Base-by-base conservation (phyloP, 1,140 invertebrate species). In the Melanaphis sacchari region DNA sequence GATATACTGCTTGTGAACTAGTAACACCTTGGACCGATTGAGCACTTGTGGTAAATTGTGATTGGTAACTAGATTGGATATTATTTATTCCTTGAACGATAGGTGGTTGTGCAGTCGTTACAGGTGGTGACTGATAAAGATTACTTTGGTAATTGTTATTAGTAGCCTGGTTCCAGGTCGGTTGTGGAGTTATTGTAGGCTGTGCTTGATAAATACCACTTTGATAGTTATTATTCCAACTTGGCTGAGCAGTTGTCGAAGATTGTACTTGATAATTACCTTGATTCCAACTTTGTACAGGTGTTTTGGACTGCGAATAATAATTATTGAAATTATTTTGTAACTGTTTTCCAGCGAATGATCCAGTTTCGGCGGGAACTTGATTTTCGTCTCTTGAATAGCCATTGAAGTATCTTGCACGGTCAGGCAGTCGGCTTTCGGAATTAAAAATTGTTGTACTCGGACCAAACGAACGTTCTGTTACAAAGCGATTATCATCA, bases 401-500 rank as follows among this genome's bases (percentile, higher is more conserved):
- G 4, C 46, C 76, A 93, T 7, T 52, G 22, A 76, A 93, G 7
- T 84, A 52, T 40, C 76, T 82, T 2, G 46, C 46, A 22, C 89
- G 82, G 31, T 66, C 46, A 18, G 93, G 93, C 6, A 94, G 26
- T 43, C 59, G 38, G 52, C 90, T 92, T 93, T 94, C 93, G 2
- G 93, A 94, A 81, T 94, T 94, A n/a, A 94, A 94, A 84, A 92
- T 31, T n/a, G 66, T 94, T 36, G 90, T 88, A 40, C 81, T 93
- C 21, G 76, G 66, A 40, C 66, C 76, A 26, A 84, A 84, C 31
- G 91, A 93, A 31, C 91, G 66, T 41, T 93, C 76, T 22, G 91
- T 93, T 40, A 84, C 76, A n/a, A 82, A 26, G 24, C 76, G 36
- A 22, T 22, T 26, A 85, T n/a, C 54, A 22, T n/a, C 15, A 54